A percentile compares a stretch with the other conserved stretches of the same genome.
These are phyloP conservation scores for Anastrepha ludens DNA, from an alignment of 1,140 invertebrate species.

Conservation along the genomic window DNA sequence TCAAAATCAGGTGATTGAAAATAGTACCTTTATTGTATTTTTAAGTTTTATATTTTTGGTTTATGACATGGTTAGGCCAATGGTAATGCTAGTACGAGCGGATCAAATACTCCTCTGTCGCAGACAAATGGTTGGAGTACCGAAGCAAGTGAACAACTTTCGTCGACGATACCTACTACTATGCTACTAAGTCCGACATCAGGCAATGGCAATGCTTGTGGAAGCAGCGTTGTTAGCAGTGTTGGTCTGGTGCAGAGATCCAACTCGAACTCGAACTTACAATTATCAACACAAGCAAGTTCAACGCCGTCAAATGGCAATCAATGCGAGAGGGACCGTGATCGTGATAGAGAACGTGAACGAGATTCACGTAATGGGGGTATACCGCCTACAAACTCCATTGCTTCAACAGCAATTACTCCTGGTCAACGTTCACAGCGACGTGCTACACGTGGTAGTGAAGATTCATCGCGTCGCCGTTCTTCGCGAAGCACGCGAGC, in stretches of 20 bases:
- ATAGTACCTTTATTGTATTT: slow-evolving; percentile 49
- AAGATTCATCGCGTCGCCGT: slow-evolving; percentile 66
- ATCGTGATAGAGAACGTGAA: slow-evolving; percentile 50
- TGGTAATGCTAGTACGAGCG: slow-evolving; percentile 53
- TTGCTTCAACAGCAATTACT: slow-evolving; percentile 63
- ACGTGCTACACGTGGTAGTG: slow-evolving; percentile 62
- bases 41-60: neutral
- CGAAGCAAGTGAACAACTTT: slow-evolving; percentile 28
- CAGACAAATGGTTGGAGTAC: slow-evolving; percentile 42
- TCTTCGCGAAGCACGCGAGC: slow-evolving; percentile 64
- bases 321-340: slow-evolving; percentile 48
- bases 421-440: slow-evolving; percentile 69
- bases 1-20: slow-evolving; percentile 69
- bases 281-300: slow-evolving; percentile 36
- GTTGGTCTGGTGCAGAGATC: slow-evolving; percentile 64
- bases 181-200: slow-evolving; percentile 19
- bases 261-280: slow-evolving; percentile 65
- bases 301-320: slow-evolving; percentile 49
- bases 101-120: slow-evolving; percentile 63
- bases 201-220: slow-evolving; percentile 59
- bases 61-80: neutral
- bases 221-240: slow-evolving; percentile 52
- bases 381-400: slow-evolving; percentile 59
- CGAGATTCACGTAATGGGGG: slow-evolving; percentile 63
- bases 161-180: neutral